A percentile compares a stretch with the other conserved stretches of the same genome.
Evolutionary conservation across 35 echinoderm and acorn worm species (phyloP).

Genomic region (Strongylocentrotus purpuratus): DNA sequence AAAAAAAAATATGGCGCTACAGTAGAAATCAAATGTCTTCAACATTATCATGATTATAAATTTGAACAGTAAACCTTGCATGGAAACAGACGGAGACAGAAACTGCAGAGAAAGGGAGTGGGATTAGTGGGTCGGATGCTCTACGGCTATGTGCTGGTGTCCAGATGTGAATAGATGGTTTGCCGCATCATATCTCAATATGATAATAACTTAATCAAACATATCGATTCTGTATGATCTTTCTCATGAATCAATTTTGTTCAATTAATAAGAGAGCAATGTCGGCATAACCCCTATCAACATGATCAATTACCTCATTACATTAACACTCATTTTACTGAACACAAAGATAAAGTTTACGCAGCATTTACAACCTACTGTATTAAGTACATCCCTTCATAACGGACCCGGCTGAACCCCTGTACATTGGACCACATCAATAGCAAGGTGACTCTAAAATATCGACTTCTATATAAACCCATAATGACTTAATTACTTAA

Average conservation of each 20-base stretch:
- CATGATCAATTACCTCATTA: no score
- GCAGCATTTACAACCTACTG: not conserved
- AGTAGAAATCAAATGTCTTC: no score
- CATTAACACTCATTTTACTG: not conserved
- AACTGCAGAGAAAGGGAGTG: no score
- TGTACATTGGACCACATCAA: not conserved
- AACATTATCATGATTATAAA: no score
- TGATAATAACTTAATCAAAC: not conserved
- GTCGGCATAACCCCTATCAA: not conserved
- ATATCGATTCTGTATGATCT: not conserved
- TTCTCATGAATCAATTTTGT: not conserved
- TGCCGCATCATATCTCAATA: not conserved
- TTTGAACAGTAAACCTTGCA: no score
- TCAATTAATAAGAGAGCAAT: not conserved
- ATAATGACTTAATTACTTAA: not conserved
- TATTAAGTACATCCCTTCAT: no score
- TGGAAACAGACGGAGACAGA: no score
- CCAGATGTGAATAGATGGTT: not conserved
- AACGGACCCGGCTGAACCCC: not conserved
- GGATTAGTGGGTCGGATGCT: no score
- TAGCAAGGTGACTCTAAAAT: not conserved
- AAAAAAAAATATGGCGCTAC: no score
- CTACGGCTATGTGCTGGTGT: not conserved
- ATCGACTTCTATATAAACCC: not conserved
- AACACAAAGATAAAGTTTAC: no score